Evolutionary conservation across 2,888 invertebrate genomes (phyloP), one percentile per base, ranked within the genome.

Genomic region (Folsomia manolachei): DNA sequence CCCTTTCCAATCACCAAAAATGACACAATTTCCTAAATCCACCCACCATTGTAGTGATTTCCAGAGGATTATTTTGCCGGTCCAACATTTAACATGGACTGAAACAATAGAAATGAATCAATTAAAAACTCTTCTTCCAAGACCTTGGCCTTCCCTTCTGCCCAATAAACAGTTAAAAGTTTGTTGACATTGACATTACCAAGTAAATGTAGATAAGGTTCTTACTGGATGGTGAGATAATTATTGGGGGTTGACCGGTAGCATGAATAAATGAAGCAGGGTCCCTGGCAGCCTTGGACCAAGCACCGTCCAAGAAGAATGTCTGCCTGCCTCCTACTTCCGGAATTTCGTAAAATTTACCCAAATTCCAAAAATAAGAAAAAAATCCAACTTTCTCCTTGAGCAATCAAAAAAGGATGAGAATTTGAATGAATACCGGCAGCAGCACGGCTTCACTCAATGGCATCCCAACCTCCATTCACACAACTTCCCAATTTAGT

Each of bases 81-180:
- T 71, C 74, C 74, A 74, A 71, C 74, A 74, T 74, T 74, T 74
- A 74, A 69, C 74, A 72, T 71, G 27, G 65, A 70, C 72, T 72
- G 60, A 11, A 60, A 56, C 14, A 39, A 39, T 9, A 9, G 39
- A 39, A 39, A 39, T 9, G 4, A 14, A 14, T 14, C 7, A 39
- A 39, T 39, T 39, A 39, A 39, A 39, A 14, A n/a, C n/a, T n/a
- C n/a, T n/a, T n/a, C n/a, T n/a, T n/a, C n/a, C n/a, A n/a, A n/a
- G n/a, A n/a, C n/a, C n/a, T n/a, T n/a, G n/a, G n/a, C n/a, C n/a
- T n/a, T n/a, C n/a, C n/a, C n/a, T n/a, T n/a, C n/a, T n/a, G n/a
- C n/a, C n/a, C n/a, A n/a, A n/a, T n/a, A n/a, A n/a, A n/a, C 7
- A 39, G 14, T 9, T 39, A 39, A 39, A 9, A 39, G 39, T 14